A percentile compares a stretch with the other conserved stretches of the same genome.
These are phyloP conservation scores for Campoletis sonorensis DNA, from an alignment of 1,140 invertebrate species.

Conservation along the genomic window DNA sequence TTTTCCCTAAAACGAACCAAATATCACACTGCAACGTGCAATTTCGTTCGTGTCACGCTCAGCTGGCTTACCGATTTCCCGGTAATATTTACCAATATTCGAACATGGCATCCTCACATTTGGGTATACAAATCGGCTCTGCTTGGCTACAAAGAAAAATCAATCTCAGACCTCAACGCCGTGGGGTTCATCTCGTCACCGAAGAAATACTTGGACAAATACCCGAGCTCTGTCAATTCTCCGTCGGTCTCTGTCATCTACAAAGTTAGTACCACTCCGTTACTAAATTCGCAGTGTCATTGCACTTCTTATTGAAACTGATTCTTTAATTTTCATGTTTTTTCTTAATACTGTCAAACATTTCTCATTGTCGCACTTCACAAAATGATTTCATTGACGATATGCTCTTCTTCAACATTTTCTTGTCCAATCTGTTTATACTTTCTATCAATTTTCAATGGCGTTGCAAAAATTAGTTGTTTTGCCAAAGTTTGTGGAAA, in stretches of 20 bases:
- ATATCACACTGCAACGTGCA: background rate
- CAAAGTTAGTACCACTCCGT: slow-evolving; percentile 89
- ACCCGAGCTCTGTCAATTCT: slow-evolving; percentile 94
- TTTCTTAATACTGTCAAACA: background rate
- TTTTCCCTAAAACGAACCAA: background rate
- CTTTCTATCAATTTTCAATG: too few species aligned
- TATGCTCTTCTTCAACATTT: too few species aligned
- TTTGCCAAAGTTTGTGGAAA: too few species aligned
- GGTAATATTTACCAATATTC: slow-evolving; percentile 10
- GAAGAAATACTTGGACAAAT: slow-evolving; percentile 96
- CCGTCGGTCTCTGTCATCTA: slow-evolving; percentile 95
- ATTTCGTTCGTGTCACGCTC: background rate
- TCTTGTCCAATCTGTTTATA: too few species aligned
- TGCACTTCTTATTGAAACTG: too few species aligned
- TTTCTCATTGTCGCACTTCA: too few species aligned
- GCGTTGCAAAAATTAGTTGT: too few species aligned
- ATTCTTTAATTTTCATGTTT: slow-evolving; percentile 20
- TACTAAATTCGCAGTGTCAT: too few species aligned
- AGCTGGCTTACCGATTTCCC: background rate
- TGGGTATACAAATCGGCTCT: slow-evolving; percentile 93
- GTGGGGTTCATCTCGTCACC: slow-evolving; percentile 95
- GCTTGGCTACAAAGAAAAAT: slow-evolving; percentile 98
- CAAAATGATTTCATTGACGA: too few species aligned
- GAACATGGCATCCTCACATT: slow-evolving; percentile 88
- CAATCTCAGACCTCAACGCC: slow-evolving; percentile 94